These are phyloP conservation scores for Incurvaria masculella DNA, from an alignment of 2,888 invertebrate species.

Conservation along the genomic window DNA sequence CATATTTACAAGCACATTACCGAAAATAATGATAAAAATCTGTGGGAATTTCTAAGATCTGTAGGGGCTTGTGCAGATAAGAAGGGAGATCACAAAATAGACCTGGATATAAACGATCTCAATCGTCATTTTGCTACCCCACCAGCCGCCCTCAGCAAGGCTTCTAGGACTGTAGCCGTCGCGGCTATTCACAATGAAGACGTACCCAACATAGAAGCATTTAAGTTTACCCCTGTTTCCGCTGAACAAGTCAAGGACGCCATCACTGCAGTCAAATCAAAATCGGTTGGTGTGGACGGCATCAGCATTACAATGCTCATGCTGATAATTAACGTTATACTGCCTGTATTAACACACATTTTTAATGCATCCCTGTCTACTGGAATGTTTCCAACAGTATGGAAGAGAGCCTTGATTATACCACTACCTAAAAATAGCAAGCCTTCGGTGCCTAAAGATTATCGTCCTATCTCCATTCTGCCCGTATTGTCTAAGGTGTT, in stretches of 20 bases:
- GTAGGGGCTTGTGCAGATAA: not conserved
- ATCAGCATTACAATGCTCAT: not conserved
- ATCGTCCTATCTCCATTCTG: not conserved
- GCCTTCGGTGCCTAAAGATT: not conserved
- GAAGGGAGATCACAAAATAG: not conserved
- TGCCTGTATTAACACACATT: not conserved
- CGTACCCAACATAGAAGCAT: not conserved
- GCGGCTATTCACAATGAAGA: not conserved
- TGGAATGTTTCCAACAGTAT: not conserved
- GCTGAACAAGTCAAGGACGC: not conserved
- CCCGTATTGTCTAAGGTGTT: not conserved
- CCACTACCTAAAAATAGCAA: not conserved
- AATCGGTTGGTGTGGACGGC: not conserved
- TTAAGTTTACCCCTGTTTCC: not conserved
- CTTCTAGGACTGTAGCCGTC: not conserved
- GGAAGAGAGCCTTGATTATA: not conserved
- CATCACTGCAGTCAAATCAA: not conserved
- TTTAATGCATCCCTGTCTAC: not conserved
- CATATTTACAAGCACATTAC: not conserved
- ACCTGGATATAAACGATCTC: not conserved
- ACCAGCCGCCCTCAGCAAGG: not conserved
- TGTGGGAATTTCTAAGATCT: not conserved
- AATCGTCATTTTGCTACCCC: not conserved
- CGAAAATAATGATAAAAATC: not conserved
- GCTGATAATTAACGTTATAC: not conserved